These are phyloP conservation scores for Lipotes vexillifer DNA, from an alignment of 2,113 vertebrate genomes.

Conservation along the genomic window DNA sequence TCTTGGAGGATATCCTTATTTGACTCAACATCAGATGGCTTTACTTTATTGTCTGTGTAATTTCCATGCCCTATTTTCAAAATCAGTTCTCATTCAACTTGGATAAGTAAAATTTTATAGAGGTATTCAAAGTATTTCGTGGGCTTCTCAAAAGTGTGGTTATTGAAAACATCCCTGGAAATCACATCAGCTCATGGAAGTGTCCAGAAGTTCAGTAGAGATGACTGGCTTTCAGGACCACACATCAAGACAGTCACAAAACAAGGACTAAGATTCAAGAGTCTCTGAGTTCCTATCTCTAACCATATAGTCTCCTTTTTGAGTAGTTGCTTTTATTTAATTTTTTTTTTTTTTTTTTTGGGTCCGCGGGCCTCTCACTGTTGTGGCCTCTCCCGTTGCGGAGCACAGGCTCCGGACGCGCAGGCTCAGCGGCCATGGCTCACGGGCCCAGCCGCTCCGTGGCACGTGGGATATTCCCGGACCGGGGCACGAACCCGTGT, in stretches of 20 bases:
- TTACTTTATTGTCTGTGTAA: background rate
- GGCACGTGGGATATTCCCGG: no score
- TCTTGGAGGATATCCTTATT: background rate
- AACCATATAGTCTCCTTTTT: background rate
- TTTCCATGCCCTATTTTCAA: background rate
- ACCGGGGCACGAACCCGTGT: no score
- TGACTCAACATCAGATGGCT: background rate
- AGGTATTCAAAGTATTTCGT: background rate
- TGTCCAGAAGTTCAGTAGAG: background rate
- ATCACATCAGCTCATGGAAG: background rate
- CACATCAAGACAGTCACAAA: background rate
- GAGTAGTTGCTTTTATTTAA: constrained; percentile 48
- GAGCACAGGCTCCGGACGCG: no score
- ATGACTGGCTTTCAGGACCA: background rate
- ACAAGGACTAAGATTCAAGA: background rate
- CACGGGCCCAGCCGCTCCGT: rapidly evolving
- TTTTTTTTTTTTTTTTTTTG: no score
- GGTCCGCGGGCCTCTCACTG: no score
- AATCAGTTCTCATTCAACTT: background rate
- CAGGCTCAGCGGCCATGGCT: no score
- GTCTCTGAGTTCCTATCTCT: background rate
- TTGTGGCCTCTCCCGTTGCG: no score
- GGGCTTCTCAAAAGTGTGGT: background rate
- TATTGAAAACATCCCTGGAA: background rate
- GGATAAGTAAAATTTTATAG: background rate